Base-by-base conservation (phyloP, 1,140 invertebrate species). In the Nymphalis io region DNA sequence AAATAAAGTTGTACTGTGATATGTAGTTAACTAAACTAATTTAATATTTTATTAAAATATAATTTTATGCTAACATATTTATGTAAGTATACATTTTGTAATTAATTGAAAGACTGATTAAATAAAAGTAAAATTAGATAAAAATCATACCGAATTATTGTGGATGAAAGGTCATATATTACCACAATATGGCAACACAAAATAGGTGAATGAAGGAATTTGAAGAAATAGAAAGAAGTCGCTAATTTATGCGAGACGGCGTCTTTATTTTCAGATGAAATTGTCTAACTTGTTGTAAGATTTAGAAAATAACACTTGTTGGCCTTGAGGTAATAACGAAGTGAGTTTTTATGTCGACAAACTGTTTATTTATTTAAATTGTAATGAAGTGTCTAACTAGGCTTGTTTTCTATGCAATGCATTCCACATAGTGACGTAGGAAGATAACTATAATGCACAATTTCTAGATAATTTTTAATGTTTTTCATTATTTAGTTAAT, bases 191-290 rank as follows among this genome's bases (percentile, higher is more conserved):
- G 78, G 83, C 79, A 87, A 88, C 84, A 70, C 83, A 18, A 61
- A 79, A 77, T 87, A 85, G 82, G 73, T 78, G 81, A 89, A 85
- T 85, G 85, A 89, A 87, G 79, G 84, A 89, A 88, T 89, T 87
- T 85, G 75, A 89, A 88, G 85, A 91, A 89, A 91, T 89, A 91
- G 85, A 89, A 89, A 91, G 87, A 89, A 89, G 85, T 89, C 83
- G 75, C 83, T 89, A 88, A 88, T 86, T 88, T 90, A 88, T 89
- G 79, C 83, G 80, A 88, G 83, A 91, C 87, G 81, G 84, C 87
- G 89, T 91, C 89, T 91, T 89, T 88, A 89, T 85, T 89, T 90
- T 91, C 83, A 83, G 82, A 84, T 87, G 81, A 78, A 83, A 85
- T 87, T 83, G 79, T 75, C 78, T 84, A 85, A 80, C 72, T 82